Percentiles rank a stretch among this genome's conserved stretches.
These are phyloP conservation scores for Glyphotaelius pellucidus DNA, from an alignment of 2,888 invertebrate species.

Conservation along the genomic window DNA sequence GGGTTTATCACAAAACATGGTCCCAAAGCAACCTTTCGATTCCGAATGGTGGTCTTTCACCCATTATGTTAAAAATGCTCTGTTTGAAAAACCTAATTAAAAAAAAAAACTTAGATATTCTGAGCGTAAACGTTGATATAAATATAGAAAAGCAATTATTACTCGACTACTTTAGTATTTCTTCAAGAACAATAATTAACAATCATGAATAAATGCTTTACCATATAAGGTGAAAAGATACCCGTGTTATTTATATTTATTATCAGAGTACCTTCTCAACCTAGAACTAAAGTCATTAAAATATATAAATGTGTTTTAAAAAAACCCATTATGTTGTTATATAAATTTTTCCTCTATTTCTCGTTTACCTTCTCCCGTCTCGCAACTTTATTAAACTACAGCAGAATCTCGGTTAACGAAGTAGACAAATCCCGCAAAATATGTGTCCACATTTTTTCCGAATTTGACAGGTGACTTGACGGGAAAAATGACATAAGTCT, in stretches of 20 bases:
- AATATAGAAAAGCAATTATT: not conserved
- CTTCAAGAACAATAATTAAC: not conserved
- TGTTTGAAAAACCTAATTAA: not conserved
- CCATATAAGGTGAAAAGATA: not conserved
- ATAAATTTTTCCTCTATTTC: not conserved
- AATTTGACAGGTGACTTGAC: too few relatives aligned
- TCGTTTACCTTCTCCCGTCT: not conserved
- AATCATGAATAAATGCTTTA: not conserved
- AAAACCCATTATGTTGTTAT: not conserved
- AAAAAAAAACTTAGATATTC: not conserved
- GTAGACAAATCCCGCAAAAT: not conserved
- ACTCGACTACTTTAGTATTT: not conserved
- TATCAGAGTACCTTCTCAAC: not conserved
- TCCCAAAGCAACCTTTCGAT: too few relatives aligned
- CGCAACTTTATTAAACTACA: not conserved
- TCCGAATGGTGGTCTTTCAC: too few relatives aligned
- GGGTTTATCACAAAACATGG: too few relatives aligned
- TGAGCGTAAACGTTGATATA: not conserved
- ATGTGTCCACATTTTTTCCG: not conserved
- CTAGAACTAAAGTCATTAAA: not conserved
- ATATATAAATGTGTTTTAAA: not conserved
- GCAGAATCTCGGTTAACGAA: not conserved
- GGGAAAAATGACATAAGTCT: too few relatives aligned
- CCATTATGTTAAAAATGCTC: not conserved
- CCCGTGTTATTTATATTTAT: not conserved